Conservation (phyloP, 2,113 vertebrate species). For the Chiloscyllium plagiosum region DNA sequence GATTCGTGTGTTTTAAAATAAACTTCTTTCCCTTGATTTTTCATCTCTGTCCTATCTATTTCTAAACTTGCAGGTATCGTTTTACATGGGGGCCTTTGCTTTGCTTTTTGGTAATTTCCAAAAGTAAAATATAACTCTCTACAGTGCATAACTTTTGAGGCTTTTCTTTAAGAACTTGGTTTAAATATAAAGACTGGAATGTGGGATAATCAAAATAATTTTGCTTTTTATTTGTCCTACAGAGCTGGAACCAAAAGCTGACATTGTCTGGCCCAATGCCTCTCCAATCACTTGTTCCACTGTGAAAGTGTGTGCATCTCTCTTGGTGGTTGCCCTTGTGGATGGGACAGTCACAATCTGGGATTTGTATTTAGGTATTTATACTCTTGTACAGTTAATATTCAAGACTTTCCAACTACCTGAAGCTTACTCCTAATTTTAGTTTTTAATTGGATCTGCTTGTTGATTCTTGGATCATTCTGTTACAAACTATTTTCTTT, state of each 20-base stretch:
- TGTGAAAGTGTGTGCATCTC: constrained; percentile 57
- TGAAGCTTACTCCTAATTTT: background rate
- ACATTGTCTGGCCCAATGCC: constrained; percentile 73
- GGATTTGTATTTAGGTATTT: constrained; percentile 62
- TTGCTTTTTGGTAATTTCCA: background rate
- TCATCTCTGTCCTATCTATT: background rate
- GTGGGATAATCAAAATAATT: background rate
- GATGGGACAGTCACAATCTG: constrained; percentile 67
- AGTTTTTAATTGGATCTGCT: background rate
- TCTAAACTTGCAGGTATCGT: background rate
- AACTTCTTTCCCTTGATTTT: background rate
- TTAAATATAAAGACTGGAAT: background rate
- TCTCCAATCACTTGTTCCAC: constrained; percentile 63
- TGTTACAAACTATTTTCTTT: background rate
- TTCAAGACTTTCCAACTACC: background rate
- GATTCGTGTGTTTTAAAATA: background rate
- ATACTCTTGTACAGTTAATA: background rate
- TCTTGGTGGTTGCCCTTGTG: constrained; percentile 65
- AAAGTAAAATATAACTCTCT: background rate
- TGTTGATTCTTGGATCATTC: background rate
- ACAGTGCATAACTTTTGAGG: background rate
- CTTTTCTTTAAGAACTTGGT: background rate
- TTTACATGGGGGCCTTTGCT: background rate
- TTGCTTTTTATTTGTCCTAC: constrained; percentile 34
- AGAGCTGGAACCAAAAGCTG: constrained; percentile 60